phyloP scores from a whole-genome alignment of 2,888 invertebrate species.

The Achlya flavicornis region DNA sequence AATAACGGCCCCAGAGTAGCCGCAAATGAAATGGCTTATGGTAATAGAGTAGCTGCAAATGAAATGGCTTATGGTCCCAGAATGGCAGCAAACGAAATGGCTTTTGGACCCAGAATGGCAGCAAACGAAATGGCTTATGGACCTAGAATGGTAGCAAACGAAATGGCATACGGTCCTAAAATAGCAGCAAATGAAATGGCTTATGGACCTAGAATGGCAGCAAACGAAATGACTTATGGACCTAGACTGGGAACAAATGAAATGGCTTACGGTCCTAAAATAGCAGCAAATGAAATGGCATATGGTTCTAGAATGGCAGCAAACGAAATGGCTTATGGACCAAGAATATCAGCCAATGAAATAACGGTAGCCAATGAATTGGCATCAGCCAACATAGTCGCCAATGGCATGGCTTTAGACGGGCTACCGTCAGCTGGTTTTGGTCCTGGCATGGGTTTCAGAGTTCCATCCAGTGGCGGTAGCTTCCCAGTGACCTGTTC shows the following conservation, averaged over 20 bases:
- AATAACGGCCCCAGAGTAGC: neutral
- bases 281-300: neutral
- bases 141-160: neutral
- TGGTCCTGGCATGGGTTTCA: neutral
- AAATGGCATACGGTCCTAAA: neutral
- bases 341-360: neutral
- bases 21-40: neutral
- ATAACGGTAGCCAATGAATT: neutral
- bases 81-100: neutral
- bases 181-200: neutral
- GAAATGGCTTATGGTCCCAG: neutral
- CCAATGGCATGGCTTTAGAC: neutral
- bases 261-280: neutral
- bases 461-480: slow-evolving; percentile 34
- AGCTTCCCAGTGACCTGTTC: slow-evolving; percentile 37
- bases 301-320: neutral
- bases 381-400: neutral
- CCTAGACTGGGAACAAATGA: neutral
- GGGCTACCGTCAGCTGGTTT: neutral
- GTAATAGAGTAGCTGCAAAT: neutral
- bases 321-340: neutral
- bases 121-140: neutral
- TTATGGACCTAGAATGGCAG: neutral
- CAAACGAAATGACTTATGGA: neutral
- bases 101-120: neutral